Conservation (phyloP, 1,140 invertebrate genomes). For the Brachionus koreanus region DNA sequence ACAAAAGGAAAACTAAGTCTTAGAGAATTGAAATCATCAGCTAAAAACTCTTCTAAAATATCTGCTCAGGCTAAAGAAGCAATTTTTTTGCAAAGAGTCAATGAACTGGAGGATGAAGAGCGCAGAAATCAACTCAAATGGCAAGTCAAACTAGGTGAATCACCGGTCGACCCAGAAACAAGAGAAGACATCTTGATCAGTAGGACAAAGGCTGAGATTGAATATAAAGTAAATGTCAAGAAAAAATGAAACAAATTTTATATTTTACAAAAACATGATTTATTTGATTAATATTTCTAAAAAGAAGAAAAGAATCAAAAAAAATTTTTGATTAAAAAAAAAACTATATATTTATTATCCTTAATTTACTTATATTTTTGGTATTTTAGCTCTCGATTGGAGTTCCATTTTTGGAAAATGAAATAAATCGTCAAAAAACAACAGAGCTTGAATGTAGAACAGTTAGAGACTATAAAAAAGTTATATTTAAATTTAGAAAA, state of each 20-base stretch:
- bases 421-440: background rate
- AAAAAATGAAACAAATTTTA: no score
- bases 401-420: slow-evolving; percentile 14
- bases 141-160: slow-evolving; percentile 57
- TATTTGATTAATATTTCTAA: no score
- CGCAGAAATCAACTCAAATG: slow-evolving; percentile 58
- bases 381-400: slow-evolving; percentile 30
- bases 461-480: background rate
- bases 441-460: slow-evolving; percentile 6
- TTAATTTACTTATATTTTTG: background rate
- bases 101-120: slow-evolving; percentile 50
- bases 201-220: slow-evolving; percentile 50
- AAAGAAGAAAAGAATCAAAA: no score
- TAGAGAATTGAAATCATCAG: slow-evolving; percentile 4
- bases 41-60: slow-evolving; percentile 13
- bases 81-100: slow-evolving; percentile 39
- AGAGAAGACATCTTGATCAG: slow-evolving; percentile 49
- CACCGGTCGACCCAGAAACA: slow-evolving; percentile 50
- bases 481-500: background rate
- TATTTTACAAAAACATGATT: no score
- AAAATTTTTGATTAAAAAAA: no score
- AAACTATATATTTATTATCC: no score
- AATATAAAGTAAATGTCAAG: slow-evolving; percentile 55
- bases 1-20: slow-evolving; percentile 38
- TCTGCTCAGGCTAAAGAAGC: slow-evolving; percentile 41